Evolutionary conservation across 2,113 vertebrate species (phyloP).

Genomic region (Mastomys coucha): DNA sequence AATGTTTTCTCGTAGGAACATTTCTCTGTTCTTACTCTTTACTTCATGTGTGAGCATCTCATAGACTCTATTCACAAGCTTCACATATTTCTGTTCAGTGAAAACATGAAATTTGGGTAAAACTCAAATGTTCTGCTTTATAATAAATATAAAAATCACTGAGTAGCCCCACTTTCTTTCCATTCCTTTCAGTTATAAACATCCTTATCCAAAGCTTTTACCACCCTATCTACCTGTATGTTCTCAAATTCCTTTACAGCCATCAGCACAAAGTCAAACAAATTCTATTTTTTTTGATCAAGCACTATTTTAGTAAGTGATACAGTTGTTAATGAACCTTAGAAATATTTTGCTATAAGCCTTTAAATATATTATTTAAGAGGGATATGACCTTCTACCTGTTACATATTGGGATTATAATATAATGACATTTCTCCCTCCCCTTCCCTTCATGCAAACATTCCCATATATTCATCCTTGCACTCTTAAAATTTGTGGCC

Average conservation of each 20-base stretch:
- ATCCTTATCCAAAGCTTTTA: neutral
- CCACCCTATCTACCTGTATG: neutral
- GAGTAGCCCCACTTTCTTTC: neutral
- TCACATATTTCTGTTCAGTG: neutral
- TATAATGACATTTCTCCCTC: neutral
- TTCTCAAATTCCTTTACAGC: neutral
- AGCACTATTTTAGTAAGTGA: constrained; percentile 42
- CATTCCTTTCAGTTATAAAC: neutral
- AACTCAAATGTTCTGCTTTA: neutral
- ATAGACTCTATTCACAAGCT: neutral
- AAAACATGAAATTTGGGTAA: constrained; percentile 21
- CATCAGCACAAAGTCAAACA: constrained; percentile 6
- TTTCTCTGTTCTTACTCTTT: neutral
- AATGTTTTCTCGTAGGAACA: neutral
- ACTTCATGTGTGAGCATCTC: neutral
- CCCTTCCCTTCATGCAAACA: neutral
- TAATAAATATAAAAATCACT: constrained; percentile 1
- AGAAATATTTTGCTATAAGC: constrained; percentile 40
- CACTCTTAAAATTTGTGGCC: too few relatives aligned
- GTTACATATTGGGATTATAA: neutral
- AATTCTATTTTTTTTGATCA: constrained; percentile 46
- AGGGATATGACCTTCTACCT: neutral
- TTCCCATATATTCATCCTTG: neutral
- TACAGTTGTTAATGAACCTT: neutral
- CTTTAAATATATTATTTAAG: neutral